Evolutionary conservation across 2,888 invertebrate species (phyloP), one percentile per base, ranked within the genome.

Genomic region (Nudaria mundana): DNA sequence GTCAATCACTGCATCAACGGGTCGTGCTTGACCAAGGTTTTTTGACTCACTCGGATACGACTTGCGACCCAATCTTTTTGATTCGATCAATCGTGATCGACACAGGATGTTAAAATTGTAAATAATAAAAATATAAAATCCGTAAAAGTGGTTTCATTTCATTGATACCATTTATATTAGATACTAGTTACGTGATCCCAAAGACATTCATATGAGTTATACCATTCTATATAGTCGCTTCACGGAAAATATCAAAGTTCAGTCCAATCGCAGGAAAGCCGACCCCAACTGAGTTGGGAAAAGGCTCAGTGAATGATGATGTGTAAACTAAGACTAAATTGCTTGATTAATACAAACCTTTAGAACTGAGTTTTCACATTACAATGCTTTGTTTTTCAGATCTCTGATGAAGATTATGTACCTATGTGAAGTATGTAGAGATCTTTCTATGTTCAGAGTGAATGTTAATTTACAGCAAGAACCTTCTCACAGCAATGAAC

Each of bases 391-490:
- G 14, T 28, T 28, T 26, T 30, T 22, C 13, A 22, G 31, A 31
- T 31, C 13, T n/a, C 22, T 31, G 22, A 31, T 12, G 13, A 20
- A n/a, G 22, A 13, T 3, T 22, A 31, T 31, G 31, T 31, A n/a
- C n/a, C n/a, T n/a, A n/a, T 31, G 22, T 31, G 31, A 31, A 31
- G 31, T 13, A 12, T 31, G 31, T 22, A 22, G 22, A 13, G 22
- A 31, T 22, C 12, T 31, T 12, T 11, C 31, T 13, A 22, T 31
- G 8, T 7, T 8, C 13, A 18, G 7, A n/a, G 22, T 43, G n/a
- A 47, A 47, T 38, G 12, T 24, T 5, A 16, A 23, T 30, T 12
- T 39, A 14, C 36, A 40, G 16, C 33, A 37, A 22, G 22, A 37
- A 25, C 16, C n/a, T 29, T 18, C 23, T 31, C 32, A 20, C 15